Evolutionary conservation across 2,113 vertebrate genomes (phyloP).

Genomic region (Albula goreensis): DNA sequence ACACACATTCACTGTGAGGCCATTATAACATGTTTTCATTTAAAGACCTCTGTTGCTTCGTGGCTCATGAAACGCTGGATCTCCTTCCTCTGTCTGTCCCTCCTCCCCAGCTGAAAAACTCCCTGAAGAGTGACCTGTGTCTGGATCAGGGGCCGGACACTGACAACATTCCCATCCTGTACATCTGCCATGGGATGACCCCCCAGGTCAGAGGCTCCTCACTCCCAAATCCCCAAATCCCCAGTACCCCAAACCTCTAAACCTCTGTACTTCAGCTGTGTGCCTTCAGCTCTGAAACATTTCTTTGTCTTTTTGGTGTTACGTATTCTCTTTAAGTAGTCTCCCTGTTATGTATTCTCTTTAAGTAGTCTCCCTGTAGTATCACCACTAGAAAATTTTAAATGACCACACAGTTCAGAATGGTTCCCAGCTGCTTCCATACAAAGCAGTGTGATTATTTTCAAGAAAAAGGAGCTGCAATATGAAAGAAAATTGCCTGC

Average conservation of each 20-base stretch:
- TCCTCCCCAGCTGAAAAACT: slow-evolving; percentile 84
- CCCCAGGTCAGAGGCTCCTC: slow-evolving; percentile 81
- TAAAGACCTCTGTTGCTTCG: background rate
- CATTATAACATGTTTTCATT: too few species aligned
- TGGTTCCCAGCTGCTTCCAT: background rate
- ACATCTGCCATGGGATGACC: slow-evolving; percentile 90
- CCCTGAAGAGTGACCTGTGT: slow-evolving; percentile 85
- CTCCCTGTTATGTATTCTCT: too few species aligned
- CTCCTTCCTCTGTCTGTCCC: slow-evolving; percentile 11
- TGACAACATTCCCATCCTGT: slow-evolving; percentile 91
- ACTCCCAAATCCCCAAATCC: background rate
- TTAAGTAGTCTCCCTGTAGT: too few species aligned
- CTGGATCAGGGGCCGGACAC: slow-evolving; percentile 92
- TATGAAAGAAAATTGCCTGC: background rate
- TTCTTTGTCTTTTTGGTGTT: too few species aligned
- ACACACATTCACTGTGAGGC: too few species aligned
- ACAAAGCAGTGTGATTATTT: background rate
- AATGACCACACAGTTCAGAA: too few species aligned
- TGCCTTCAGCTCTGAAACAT: too few species aligned
- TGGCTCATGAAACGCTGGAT: background rate
- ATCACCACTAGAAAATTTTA: too few species aligned
- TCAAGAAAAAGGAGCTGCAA: background rate
- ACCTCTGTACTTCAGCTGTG: too few species aligned
- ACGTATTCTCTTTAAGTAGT: too few species aligned
- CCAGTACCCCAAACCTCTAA: background rate